Base-by-base conservation (phyloP, 2,113 vertebrate genomes). In the Casuarius casuarius region DNA sequence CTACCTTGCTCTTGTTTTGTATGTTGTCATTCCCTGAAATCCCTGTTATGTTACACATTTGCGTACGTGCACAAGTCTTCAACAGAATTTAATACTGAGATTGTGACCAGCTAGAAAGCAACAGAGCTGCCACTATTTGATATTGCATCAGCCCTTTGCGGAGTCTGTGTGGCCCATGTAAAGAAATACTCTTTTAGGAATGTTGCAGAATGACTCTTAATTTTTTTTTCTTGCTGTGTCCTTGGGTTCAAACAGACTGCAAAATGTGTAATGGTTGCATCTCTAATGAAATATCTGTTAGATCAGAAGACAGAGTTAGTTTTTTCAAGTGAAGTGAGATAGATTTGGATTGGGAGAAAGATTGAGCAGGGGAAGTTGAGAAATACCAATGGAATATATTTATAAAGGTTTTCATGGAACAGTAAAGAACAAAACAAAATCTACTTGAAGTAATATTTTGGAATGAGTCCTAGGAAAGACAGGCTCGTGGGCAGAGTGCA, bases 361-460 rank as follows among this genome's bases (percentile, higher is more conserved):
- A 96, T 95, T 96, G 90, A 96, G 78, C 76, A 74, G 79, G 33
- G 71, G 75, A 95, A 97, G 95, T 66, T 80, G 78, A 90, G 87
- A 90, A 91, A 95, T 59, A 28, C 78, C 3, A 0, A 72, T 83
- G 56, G 94, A 96, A 96, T 96, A 86, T 74, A 96, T 93, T 93
- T 92, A 74, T 88, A 51, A 85, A 90, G 90, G 49, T 90, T 97
- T 97, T 86, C 82, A 94, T 87, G 87, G 92, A 97, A 86, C 9
- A 0, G 14, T 35, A 77, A 91, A 84, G 93, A 97, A 77, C 35
- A 91, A 95, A 94, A 76, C 79, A 92, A 95, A 90, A 93, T 71
- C 87, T 93, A 88, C 72, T 88, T 86, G 75, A 95, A 95, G 82
- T 88, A 83, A 54, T 95, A 91, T 92, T 96, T 96, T 96, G 92